Evolutionary conservation across 2,888 invertebrate species (phyloP).

Genomic region (Slavum lentiscoides): DNA sequence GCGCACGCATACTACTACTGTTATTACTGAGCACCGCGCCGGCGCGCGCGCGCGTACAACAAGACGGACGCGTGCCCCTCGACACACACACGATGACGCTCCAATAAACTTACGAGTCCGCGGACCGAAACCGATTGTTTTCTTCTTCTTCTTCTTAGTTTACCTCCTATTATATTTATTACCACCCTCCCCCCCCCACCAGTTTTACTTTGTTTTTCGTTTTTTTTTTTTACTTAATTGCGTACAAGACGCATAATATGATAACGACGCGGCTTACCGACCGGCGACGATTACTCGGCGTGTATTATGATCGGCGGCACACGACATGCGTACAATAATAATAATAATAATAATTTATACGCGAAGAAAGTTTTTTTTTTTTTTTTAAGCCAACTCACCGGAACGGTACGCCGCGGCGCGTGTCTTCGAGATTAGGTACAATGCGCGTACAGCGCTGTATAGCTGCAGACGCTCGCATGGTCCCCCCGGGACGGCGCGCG

Average conservation of each 20-base stretch:
- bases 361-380: conserved; percentile 32
- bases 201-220: background rate
- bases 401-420: conserved; percentile 48
- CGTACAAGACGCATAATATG: background rate
- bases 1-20: too few relatives aligned
- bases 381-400: conserved; percentile 25
- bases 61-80: conserved; percentile 47
- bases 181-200: background rate
- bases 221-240: conserved; percentile 23
- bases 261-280: conserved; percentile 9
- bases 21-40: too few relatives aligned
- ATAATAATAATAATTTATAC: background rate
- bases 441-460: too few relatives aligned
- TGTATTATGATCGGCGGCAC: conserved; percentile 7
- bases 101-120: conserved; percentile 42
- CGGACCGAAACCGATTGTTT: conserved; percentile 49
- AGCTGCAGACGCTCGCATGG: conserved; percentile 7
- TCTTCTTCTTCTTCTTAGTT: background rate
- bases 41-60: background rate
- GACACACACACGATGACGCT: conserved; percentile 30
- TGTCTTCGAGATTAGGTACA: background rate
- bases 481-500: conserved; percentile 6
- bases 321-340: conserved; percentile 28
- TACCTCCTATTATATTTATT: background rate
- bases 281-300: background rate